Conservation (phyloP, 1,140 invertebrate species). For the Pinna nobilis region DNA sequence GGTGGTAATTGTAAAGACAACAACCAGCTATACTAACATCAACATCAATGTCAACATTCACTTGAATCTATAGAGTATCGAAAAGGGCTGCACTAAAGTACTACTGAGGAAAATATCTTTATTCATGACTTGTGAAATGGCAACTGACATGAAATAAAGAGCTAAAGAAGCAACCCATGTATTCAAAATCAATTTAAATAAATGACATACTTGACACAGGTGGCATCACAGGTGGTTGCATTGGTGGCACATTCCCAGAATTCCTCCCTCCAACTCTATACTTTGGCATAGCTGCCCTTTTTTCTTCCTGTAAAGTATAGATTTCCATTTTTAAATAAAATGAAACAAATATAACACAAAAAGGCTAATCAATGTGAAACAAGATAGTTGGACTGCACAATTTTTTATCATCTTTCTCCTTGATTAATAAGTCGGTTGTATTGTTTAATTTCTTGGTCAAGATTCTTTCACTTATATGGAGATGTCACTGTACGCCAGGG, state of each 20-base stretch:
- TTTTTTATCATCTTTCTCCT: neutral
- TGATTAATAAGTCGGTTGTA: neutral
- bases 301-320: conserved; percentile 83
- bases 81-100: too few species aligned
- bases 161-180: neutral
- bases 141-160: neutral
- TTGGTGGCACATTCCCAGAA: conserved; percentile 3
- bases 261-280: conserved; percentile 76
- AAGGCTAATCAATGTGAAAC: neutral
- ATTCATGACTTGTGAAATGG: neutral
- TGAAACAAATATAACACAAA: neutral
- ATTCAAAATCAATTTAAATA: neutral
- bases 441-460: conserved; percentile 7
- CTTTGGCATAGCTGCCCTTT: conserved; percentile 84
- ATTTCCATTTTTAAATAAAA: conserved; percentile 23
- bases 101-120: too few species aligned
- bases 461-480: too few species aligned
- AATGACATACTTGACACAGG: neutral
- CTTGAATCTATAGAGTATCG: neutral
- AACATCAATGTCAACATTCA: neutral
- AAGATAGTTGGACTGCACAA: neutral
- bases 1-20: neutral
- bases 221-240: neutral
- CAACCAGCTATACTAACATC: neutral
- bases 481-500: too few species aligned